A percentile compares a stretch with the other conserved stretches of the same genome.
phyloP scores from a whole-genome alignment of 2,113 vertebrate genomes.

The Mesembrinibis cayennensis region DNA sequence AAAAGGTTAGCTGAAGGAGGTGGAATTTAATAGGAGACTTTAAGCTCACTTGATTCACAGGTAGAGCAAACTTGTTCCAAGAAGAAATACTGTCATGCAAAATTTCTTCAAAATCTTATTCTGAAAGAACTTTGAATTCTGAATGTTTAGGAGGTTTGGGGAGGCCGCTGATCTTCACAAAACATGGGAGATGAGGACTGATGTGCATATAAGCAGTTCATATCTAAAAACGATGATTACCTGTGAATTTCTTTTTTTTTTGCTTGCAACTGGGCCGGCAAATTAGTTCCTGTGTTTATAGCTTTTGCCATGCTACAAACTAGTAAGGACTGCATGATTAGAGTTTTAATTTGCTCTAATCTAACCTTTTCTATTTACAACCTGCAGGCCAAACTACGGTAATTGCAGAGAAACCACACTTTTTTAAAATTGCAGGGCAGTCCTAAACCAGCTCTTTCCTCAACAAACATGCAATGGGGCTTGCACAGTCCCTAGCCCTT shows the following conservation, averaged over 20 bases:
- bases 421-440: background rate
- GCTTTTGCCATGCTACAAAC: background rate
- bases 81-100: background rate
- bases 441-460: background rate
- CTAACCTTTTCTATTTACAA: background rate
- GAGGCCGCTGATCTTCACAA: background rate
- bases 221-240: background rate
- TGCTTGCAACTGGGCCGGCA: background rate
- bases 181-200: background rate
- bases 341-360: background rate
- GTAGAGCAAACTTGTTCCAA: background rate
- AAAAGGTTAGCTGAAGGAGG: background rate
- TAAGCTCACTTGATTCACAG: background rate
- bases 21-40: background rate
- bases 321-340: background rate
- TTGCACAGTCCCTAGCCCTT: background rate
- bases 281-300: background rate
- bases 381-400: background rate
- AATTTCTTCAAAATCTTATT: background rate
- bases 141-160: background rate
- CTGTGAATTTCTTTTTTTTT: background rate
- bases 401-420: background rate
- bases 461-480: rapidly evolving
- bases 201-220: background rate
- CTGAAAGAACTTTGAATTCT: background rate